Evolutionary conservation across 1,140 invertebrate genomes (phyloP).

Genomic region (Zaprionus davidi): DNA sequence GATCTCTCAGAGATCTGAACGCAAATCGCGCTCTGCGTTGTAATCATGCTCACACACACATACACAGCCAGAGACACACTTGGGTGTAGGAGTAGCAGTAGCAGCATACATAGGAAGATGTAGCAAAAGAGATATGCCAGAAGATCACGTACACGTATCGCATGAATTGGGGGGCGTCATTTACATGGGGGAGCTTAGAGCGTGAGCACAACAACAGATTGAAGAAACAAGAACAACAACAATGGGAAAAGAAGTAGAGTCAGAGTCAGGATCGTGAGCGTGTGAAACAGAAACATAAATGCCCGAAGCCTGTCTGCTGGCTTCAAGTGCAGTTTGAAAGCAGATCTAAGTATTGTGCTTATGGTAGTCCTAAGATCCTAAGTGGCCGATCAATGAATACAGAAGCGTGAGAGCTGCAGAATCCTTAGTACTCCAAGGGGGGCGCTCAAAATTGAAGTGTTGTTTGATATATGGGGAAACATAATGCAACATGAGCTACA

Average conservation of each 20-base stretch:
- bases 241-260: slow-evolving; percentile 24
- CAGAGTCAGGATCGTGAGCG: slow-evolving; percentile 66
- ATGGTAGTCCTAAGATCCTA: not conserved
- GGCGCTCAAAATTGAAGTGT: not conserved
- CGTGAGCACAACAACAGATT: slow-evolving; percentile 46
- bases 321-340: not conserved
- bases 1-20: slow-evolving; percentile 63
- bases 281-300: slow-evolving; percentile 60
- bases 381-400: not conserved
- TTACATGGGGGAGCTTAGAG: slow-evolving; percentile 67
- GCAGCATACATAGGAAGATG: slow-evolving; percentile 47
- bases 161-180: slow-evolving; percentile 78
- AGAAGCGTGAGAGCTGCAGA: slow-evolving; percentile 1
- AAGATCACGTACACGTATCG: slow-evolving; percentile 70
- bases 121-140: slow-evolving; percentile 64
- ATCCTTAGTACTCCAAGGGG: not conserved
- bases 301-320: not conserved
- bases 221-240: slow-evolving; percentile 25
- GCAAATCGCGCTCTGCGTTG: slow-evolving; percentile 41
- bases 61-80: slow-evolving; percentile 19
- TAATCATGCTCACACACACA: slow-evolving; percentile 64
- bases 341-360: slow-evolving; percentile 4
- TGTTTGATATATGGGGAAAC: not conserved
- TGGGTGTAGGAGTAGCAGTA: slow-evolving; percentile 23
- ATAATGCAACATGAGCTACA: not conserved